phyloP scores from a whole-genome alignment of 2,113 vertebrate species.

The Mus pahari region DNA sequence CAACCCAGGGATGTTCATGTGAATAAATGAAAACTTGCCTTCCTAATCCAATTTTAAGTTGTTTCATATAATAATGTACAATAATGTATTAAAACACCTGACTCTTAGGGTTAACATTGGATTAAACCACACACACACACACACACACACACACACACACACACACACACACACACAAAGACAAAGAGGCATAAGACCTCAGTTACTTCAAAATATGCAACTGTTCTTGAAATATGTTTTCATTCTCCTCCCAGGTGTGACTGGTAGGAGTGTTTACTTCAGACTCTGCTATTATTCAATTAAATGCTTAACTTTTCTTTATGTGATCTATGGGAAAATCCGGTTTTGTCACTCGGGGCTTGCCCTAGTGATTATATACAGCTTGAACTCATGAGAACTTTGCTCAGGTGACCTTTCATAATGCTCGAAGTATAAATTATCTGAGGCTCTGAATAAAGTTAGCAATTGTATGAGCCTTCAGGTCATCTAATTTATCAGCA shows the following conservation, averaged over 20 bases:
- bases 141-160: background rate
- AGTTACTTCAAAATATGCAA: background rate
- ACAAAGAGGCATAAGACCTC: too few species aligned
- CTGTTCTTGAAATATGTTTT: background rate
- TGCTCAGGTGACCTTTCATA: background rate
- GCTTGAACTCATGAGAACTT: background rate
- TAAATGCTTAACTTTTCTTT: background rate
- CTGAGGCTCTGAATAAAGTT: background rate
- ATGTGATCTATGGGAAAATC: background rate
- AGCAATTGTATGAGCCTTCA: background rate
- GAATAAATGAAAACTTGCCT: background rate
- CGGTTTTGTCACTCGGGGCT: background rate
- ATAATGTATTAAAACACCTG: background rate
- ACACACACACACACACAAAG: too few species aligned
- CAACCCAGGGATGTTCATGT: background rate
- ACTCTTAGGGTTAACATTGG: background rate
- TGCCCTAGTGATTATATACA: background rate
- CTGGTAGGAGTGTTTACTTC: background rate
- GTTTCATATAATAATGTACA: background rate
- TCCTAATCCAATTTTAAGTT: background rate
- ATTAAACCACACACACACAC: background rate
- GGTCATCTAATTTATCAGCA: background rate
- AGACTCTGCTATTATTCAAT: background rate
- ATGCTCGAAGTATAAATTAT: background rate
- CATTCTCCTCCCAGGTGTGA: accelerated